Evolutionary conservation across 1,140 invertebrate genomes (phyloP), one percentile per base, ranked within the genome.

Genomic region (Melipona quadrifasciata): DNA sequence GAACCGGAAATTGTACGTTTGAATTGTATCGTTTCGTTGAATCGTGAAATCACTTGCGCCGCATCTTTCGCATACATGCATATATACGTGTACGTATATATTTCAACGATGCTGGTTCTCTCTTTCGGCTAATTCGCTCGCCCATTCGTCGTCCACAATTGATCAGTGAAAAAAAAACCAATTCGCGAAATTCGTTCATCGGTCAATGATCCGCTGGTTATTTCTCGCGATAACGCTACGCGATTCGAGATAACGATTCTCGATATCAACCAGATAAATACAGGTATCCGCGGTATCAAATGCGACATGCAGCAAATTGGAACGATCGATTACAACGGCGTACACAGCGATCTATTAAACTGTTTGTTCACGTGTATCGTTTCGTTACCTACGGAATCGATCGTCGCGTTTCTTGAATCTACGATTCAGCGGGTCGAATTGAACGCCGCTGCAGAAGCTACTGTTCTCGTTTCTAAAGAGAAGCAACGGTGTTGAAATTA

Each of bases 211-310:
- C 27, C 64, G 64, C 27, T 65, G 61, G 14, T 51, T 55, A 67
- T 31, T 68, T 61, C 12, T 24, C n/a, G 64, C 27, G 76, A 78
- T 78, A 78, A 78, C 64, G 76, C 17, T 21, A 21, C 47, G n/a
- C 53, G 47, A 61, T 61, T n/a, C 24, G 58, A 61, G 58, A 78
- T 78, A 78, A 67, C n/a, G 16, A 65, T 17, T 65, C 64, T 14
- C 14, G 27, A 53, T 78, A 78, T 78, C 47, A 27, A 34, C 11
- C 61, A 61, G 47, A 12, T 67, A 78, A 55, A 31, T 47, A 6
- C 39, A 47, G 39, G 39, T 47, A 39, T 39, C 39, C 39, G 39
- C 39, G 6, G n/a, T 1, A 65, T 65, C 27, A 65, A 27, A 31
- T 24, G 58, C 58, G 58, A 61, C n/a, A 61, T 61, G 58, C 24